A percentile compares a stretch with the other conserved stretches of the same genome.
Evolutionary conservation across 2,797 vertebrate species (phyloP).

Genomic region (Artibeus lituratus): DNA sequence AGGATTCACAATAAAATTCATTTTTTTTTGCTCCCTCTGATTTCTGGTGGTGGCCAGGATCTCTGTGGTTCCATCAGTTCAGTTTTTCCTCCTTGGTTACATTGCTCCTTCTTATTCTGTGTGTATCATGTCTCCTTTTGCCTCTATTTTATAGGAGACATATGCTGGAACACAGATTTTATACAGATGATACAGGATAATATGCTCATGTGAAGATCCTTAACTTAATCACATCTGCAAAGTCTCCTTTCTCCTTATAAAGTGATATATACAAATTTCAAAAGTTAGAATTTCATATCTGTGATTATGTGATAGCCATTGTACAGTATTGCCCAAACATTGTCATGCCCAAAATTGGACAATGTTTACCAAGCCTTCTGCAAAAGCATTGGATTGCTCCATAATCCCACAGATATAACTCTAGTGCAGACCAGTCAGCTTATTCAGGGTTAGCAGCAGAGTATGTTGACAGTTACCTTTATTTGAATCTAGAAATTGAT

Average conservation of each 20-base stretch:
- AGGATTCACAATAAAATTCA: neutral
- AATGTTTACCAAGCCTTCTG: neutral
- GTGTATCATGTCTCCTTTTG: neutral
- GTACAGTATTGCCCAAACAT: neutral
- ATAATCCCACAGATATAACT: neutral
- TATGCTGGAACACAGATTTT: neutral
- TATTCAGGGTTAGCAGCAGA: neutral
- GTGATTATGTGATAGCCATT: neutral
- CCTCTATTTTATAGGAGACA: neutral
- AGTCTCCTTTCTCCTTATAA: neutral
- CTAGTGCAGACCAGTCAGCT: neutral
- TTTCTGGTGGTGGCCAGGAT: neutral
- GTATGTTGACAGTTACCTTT: neutral
- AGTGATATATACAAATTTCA: neutral
- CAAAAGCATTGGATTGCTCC: neutral
- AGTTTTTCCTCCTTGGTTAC: neutral
- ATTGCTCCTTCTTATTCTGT: neutral
- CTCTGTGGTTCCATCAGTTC: neutral
- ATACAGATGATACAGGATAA: neutral
- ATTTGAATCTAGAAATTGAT: neutral
- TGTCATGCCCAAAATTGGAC: neutral
- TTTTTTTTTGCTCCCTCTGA: neutral
- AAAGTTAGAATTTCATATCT: neutral
- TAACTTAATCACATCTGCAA: neutral
- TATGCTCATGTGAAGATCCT: neutral